Evolutionary conservation across 2,797 vertebrate species (phyloP).

Genomic region (Chaenodraco wilsoni): DNA sequence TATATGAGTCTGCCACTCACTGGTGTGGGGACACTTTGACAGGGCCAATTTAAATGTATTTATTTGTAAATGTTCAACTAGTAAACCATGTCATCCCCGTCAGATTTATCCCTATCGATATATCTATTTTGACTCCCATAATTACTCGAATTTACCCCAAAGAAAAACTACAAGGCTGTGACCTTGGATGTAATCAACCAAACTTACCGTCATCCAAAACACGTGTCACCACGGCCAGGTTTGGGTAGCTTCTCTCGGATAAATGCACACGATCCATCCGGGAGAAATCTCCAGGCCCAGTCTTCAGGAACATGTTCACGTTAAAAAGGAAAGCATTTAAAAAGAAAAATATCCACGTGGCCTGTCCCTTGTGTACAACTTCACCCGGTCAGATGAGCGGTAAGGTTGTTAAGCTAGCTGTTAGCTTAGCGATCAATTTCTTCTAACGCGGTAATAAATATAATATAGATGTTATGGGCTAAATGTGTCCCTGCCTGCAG

Average conservation of each 20-base stretch:
- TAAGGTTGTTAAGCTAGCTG: constrained; percentile 10
- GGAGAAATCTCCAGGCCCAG: neutral
- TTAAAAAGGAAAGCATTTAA: neutral
- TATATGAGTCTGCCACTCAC: no score
- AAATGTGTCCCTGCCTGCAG: rapidly evolving
- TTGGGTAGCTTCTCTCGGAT: constrained; percentile 49
- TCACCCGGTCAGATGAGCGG: neutral
- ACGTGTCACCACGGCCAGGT: constrained; percentile 72
- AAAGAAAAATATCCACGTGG: rapidly evolving
- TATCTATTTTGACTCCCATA: no score
- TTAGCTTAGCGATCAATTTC: neutral
- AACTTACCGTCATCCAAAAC: constrained; percentile 56
- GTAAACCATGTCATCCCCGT: no score
- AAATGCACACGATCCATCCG: constrained; percentile 14
- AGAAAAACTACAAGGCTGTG: rapidly evolving
- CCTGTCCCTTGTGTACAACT: neutral
- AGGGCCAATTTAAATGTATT: neutral
- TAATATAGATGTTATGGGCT: rapidly evolving
- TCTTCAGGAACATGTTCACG: rapidly evolving
- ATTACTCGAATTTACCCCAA: rapidly evolving
- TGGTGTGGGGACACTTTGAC: no score
- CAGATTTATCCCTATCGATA: rapidly evolving
- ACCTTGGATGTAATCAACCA: neutral
- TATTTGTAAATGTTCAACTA: neutral
- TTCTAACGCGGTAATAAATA: neutral